phyloP scores from a whole-genome alignment of 2,797 vertebrate genomes.

The Phoebastria nigripes region DNA sequence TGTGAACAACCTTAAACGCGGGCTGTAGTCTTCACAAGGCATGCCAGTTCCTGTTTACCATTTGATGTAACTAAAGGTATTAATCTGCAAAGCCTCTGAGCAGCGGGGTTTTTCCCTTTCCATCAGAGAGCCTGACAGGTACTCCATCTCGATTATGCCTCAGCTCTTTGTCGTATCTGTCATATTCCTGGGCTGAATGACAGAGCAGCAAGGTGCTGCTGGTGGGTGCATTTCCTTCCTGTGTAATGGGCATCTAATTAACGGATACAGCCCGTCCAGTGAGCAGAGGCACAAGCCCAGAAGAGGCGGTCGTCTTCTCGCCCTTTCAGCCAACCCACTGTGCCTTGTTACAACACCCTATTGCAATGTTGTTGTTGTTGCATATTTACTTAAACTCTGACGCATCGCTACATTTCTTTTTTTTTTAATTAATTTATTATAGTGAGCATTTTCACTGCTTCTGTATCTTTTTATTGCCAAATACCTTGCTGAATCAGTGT shows the following conservation, averaged over 20 bases:
- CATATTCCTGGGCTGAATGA: not conserved
- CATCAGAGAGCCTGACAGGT: not conserved
- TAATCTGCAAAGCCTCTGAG: not conserved
- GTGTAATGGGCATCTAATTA: not conserved
- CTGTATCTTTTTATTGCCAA: not conserved
- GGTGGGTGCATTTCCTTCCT: not conserved
- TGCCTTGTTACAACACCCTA: not conserved
- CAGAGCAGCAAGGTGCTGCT: not conserved
- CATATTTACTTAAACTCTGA: not conserved
- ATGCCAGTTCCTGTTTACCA: not conserved
- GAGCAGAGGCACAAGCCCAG: not conserved
- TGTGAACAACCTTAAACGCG: not conserved
- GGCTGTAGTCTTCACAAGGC: not conserved
- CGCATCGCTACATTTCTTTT: not conserved
- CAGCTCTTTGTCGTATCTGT: not conserved
- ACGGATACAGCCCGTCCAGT: not conserved
- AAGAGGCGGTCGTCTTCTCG: rapidly evolving
- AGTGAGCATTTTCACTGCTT: not conserved
- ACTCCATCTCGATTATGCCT: not conserved
- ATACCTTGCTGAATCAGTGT: not conserved
- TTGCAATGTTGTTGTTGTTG: not conserved
- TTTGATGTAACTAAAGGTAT: not conserved
- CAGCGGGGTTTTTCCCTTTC: not conserved
- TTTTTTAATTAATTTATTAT: not conserved
- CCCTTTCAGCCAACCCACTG: not conserved